Conservation (phyloP, 2,113 vertebrate species). For the Fregata magnificens region DNA sequence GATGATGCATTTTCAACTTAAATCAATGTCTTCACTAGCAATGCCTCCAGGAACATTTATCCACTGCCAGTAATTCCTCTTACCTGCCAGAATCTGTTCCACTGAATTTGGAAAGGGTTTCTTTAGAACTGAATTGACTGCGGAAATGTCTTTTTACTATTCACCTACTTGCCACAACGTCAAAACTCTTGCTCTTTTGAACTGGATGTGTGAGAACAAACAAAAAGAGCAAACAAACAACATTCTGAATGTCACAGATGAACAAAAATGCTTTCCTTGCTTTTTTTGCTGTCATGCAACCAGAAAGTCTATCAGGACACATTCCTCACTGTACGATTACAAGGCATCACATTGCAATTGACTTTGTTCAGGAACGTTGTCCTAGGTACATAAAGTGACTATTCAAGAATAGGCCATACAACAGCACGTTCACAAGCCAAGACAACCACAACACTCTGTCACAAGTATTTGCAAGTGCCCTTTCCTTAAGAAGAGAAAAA, state of each 20-base stretch:
- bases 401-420: not conserved
- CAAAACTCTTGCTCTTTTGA: not conserved
- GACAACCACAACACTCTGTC: not conserved
- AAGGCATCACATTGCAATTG: not conserved
- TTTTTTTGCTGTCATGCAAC: not conserved
- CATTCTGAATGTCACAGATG: not conserved
- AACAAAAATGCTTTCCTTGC: not conserved
- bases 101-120: not conserved
- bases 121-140: not conserved
- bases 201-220: not conserved
- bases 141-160: not conserved
- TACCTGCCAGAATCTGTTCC: not conserved
- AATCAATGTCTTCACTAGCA: not conserved
- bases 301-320: not conserved
- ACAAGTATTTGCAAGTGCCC: not conserved
- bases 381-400: not conserved
- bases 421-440: not conserved
- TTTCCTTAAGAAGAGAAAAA: not conserved
- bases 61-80: not conserved
- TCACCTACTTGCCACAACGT: not conserved
- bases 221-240: not conserved
- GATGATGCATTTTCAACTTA: not conserved
- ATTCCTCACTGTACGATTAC: not conserved
- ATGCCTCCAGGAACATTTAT: not conserved
- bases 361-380: not conserved